phyloP scores from a whole-genome alignment of 2,113 vertebrate species.

The Gobio gobio region DNA sequence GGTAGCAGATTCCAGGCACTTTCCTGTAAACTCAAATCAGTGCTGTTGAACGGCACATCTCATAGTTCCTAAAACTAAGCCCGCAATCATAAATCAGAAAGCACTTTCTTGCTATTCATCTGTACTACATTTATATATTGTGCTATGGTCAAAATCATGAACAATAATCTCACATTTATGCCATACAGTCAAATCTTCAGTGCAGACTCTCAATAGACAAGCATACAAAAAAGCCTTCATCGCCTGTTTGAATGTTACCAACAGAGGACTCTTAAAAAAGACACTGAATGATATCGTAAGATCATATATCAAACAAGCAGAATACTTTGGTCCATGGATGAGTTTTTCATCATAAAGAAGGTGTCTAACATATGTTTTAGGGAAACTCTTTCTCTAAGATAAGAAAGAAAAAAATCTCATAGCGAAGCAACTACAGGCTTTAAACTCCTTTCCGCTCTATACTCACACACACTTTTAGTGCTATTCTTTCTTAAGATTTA shows the following conservation, averaged over 20 bases:
- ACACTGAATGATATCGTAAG: neutral
- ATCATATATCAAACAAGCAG: neutral
- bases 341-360: neutral
- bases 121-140: neutral
- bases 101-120: neutral
- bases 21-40: constrained; percentile 50
- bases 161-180: neutral
- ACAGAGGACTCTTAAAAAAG: neutral
- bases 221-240: neutral
- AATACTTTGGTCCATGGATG: constrained; percentile 12
- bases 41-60: constrained; percentile 17
- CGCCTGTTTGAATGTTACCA: neutral
- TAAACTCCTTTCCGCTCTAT: neutral
- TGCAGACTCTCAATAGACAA: neutral
- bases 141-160: neutral
- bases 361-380: neutral
- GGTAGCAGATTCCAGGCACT: constrained; percentile 41
- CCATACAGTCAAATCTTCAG: neutral
- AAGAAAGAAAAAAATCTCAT: neutral
- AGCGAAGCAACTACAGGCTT: neutral
- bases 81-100: neutral
- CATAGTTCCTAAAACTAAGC: neutral
- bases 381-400: neutral
- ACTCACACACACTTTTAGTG: neutral
- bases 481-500: neutral